Conservation (phyloP, 2,113 vertebrate genomes). For the Trichechus manatus region DNA sequence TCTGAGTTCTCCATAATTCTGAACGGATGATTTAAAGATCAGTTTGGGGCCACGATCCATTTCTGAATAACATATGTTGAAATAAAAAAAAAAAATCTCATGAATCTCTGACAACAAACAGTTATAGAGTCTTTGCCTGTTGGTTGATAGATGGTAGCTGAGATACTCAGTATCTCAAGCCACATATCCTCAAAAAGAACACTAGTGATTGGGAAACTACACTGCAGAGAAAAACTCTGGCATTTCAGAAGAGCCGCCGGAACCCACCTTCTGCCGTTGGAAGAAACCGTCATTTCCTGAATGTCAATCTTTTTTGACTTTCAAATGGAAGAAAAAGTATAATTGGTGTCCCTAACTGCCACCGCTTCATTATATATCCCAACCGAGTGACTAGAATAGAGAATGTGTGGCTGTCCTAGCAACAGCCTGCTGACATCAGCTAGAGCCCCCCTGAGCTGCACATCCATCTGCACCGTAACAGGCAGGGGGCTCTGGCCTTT, state of each 20-base stretch:
- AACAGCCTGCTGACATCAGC: not conserved
- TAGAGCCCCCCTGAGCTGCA: not conserved
- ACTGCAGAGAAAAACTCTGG: not conserved
- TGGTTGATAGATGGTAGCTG: not conserved
- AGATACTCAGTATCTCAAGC: not conserved
- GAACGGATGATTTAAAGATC: not conserved
- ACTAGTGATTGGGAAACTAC: not conserved
- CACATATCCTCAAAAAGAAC: not conserved
- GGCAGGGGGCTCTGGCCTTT: not conserved
- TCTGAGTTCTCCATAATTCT: not conserved
- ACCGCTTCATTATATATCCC: accelerated
- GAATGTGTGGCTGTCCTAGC: accelerated
- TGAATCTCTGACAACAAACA: not conserved
- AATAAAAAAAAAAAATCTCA: too few relatives aligned
- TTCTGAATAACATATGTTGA: not conserved
- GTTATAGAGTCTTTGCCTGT: not conserved
- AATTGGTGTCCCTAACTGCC: not conserved
- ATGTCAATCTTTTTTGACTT: not conserved
- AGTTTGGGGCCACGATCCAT: not conserved
- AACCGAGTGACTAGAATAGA: accelerated
- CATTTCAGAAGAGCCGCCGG: not conserved
- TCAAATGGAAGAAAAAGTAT: not conserved
- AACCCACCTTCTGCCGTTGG: too few relatives aligned
- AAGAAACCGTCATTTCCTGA: not conserved
- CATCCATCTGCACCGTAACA: accelerated